Conservation (phyloP, 2,113 vertebrate species). For the Gavialis gangeticus region DNA sequence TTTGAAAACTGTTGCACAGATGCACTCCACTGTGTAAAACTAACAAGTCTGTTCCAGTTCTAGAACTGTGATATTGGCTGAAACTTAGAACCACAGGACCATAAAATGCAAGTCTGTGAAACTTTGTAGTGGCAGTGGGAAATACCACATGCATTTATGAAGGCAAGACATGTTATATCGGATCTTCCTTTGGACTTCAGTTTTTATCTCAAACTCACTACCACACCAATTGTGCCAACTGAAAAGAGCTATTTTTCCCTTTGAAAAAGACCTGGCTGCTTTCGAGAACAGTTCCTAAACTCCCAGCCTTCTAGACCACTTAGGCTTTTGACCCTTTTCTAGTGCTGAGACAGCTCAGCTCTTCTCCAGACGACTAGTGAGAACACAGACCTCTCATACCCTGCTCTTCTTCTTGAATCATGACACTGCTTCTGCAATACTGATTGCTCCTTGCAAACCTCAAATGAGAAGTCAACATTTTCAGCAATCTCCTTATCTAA, state of each 20-base stretch:
- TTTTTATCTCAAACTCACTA: background rate
- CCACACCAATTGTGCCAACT: background rate
- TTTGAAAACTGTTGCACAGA: background rate
- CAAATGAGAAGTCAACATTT: background rate
- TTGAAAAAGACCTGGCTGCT: background rate
- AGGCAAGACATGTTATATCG: too few species aligned
- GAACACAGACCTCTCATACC: background rate
- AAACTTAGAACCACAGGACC: background rate
- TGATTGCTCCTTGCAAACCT: rapidly evolving
- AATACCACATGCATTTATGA: too few species aligned
- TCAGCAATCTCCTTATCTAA: background rate
- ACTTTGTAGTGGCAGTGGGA: background rate
- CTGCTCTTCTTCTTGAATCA: background rate
- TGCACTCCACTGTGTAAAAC: background rate
- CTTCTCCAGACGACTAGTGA: rapidly evolving
- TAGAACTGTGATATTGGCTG: background rate
- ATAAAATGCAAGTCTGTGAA: background rate
- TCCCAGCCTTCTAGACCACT: background rate
- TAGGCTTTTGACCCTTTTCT: background rate
- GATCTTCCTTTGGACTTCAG: background rate
- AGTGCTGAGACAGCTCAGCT: background rate
- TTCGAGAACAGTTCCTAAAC: background rate
- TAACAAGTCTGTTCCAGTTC: background rate
- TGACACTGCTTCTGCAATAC: background rate
- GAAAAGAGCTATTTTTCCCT: background rate